Percentiles rank a stretch among this genome's conserved stretches.
Evolutionary conservation across 1,140 invertebrate genomes (phyloP).

Genomic region (Trachymyrmex septentrionalis): DNA sequence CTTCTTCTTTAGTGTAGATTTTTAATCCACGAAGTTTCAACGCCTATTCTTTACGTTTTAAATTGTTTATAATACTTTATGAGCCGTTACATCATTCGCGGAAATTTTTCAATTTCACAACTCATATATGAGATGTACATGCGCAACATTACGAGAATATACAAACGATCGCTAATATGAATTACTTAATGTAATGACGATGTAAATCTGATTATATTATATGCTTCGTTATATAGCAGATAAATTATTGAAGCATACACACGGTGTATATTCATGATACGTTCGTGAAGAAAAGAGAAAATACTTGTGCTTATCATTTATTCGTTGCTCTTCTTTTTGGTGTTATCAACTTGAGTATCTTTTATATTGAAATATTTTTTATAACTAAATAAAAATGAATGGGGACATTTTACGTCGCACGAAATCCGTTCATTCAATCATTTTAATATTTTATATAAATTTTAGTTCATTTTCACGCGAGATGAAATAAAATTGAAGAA

Average conservation of each 20-base stretch:
- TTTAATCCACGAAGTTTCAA: not conserved
- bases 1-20: not conserved
- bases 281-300: not conserved
- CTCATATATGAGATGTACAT: not conserved
- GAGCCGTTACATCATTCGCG: slow-evolving; percentile 34
- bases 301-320: not conserved
- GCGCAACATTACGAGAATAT: not conserved
- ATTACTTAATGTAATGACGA: not conserved
- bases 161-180: not conserved
- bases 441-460: not conserved
- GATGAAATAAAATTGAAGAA: not conserved
- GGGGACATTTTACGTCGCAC: not conserved
- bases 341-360: not conserved
- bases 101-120: slow-evolving; percentile 25
- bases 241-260: slow-evolving; percentile 15
- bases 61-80: not conserved
- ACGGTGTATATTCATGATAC: not conserved
- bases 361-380: not conserved
- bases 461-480: not conserved
- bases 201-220: slow-evolving; percentile 35
- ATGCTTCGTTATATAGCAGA: not conserved
- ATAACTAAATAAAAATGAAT: not conserved
- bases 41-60: not conserved
- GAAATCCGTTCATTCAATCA: not conserved
- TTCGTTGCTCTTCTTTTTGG: not conserved